phyloP scores from a whole-genome alignment of 2,888 invertebrate genomes.

The Thera obeliscata region DNA sequence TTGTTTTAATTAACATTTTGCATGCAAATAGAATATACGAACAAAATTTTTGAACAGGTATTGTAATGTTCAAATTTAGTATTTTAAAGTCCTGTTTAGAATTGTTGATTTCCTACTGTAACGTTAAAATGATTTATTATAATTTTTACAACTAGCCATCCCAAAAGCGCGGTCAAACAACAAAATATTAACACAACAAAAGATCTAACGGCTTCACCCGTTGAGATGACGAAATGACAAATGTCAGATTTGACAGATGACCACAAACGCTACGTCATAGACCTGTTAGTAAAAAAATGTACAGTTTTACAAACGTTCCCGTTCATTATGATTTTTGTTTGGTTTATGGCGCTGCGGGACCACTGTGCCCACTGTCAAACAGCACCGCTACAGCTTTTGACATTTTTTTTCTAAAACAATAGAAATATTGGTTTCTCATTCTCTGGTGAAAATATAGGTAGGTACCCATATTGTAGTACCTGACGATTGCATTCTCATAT shows the following conservation, averaged over 20 bases:
- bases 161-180: slow-evolving; percentile 21
- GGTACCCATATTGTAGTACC: too few species aligned
- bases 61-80: too few species aligned
- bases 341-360: slow-evolving; percentile 73
- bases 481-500: too few species aligned
- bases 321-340: slow-evolving; percentile 69
- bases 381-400: slow-evolving; percentile 65
- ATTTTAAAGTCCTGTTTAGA: neutral
- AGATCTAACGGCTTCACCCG: slow-evolving; percentile 47
- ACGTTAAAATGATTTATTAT: slow-evolving; percentile 20
- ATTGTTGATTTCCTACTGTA: neutral
- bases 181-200: slow-evolving; percentile 48
- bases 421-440: slow-evolving; percentile 51
- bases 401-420: slow-evolving; percentile 72
- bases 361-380: slow-evolving; percentile 68
- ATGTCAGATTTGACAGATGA: slow-evolving; percentile 46
- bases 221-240: slow-evolving; percentile 52
- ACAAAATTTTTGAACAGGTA: too few species aligned
- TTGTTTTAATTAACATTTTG: neutral
- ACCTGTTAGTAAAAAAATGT: slow-evolving; percentile 48
- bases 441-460: too few species aligned
- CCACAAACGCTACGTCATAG: slow-evolving; percentile 54
- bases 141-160: slow-evolving; percentile 13
- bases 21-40: too few species aligned
- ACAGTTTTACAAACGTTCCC: slow-evolving; percentile 78